Evolutionary conservation across 2,113 vertebrate genomes (phyloP).

Genomic region (Theristicus caerulescens): DNA sequence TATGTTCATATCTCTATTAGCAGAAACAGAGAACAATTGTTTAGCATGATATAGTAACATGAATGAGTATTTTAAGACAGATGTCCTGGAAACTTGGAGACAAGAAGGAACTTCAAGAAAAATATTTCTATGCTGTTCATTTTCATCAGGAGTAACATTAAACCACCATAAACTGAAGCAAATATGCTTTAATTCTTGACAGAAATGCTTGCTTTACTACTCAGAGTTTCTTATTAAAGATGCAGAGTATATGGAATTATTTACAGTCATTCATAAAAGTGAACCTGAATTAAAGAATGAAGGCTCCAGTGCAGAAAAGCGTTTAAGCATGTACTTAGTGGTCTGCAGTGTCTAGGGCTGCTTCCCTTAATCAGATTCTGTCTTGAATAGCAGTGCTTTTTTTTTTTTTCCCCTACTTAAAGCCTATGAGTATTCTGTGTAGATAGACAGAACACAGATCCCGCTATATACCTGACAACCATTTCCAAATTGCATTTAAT

Average conservation of each 20-base stretch:
- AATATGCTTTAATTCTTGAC: neutral
- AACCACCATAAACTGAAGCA: neutral
- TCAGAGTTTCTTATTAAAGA: neutral
- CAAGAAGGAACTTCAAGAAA: neutral
- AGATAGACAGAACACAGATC: neutral
- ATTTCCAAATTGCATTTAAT: slow-evolving; percentile 38
- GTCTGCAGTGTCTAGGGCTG: neutral
- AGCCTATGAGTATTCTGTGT: neutral
- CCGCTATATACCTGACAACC: neutral
- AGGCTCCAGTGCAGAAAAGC: neutral
- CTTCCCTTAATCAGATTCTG: neutral
- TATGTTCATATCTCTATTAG: neutral
- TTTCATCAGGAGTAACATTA: neutral
- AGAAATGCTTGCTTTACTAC: neutral
- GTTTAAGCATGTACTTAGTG: neutral
- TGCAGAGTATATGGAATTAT: neutral
- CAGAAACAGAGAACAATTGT: neutral
- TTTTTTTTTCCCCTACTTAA: neutral
- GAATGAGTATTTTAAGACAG: neutral
- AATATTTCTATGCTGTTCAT: neutral
- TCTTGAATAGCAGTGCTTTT: neutral
- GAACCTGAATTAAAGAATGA: neutral
- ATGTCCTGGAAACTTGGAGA: neutral
- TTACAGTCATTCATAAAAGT: neutral
- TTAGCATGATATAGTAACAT: neutral